phyloP scores from a whole-genome alignment of 2,888 invertebrate species.

The Hanleya hanleyi region DNA sequence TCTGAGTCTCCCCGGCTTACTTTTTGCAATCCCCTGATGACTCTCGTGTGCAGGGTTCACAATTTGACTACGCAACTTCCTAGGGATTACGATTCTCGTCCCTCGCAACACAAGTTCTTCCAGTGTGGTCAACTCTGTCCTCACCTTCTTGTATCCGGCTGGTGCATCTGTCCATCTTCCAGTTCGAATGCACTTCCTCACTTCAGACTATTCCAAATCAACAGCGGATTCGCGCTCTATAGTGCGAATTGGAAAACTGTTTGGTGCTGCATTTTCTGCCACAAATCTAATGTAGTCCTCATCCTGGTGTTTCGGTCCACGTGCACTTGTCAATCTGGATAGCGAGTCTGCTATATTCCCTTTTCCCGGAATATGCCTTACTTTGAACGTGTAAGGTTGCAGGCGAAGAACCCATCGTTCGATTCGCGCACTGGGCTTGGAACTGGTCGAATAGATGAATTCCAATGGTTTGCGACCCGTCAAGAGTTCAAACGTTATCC shows the following conservation, averaged over 20 bases:
- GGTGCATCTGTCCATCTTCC: neutral
- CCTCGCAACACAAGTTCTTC: slow-evolving; percentile 38
- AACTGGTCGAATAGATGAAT: slow-evolving; percentile 21
- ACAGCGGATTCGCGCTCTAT: neutral
- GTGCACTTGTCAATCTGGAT: slow-evolving; percentile 10
- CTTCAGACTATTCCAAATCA: neutral
- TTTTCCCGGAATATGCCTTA: slow-evolving; percentile 29
- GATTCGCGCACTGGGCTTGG: slow-evolving; percentile 27
- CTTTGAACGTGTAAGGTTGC: neutral
- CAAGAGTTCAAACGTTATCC: slow-evolving; percentile 4
- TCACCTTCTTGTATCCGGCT: slow-evolving; percentile 27
- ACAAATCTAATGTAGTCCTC: neutral
- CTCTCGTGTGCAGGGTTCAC: slow-evolving; percentile 31
- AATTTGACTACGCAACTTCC: slow-evolving; percentile 16
- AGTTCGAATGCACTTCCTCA: slow-evolving; percentile 5
- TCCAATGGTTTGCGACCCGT: slow-evolving; percentile 28
- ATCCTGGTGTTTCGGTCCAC: neutral
- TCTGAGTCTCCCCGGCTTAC: slow-evolving; percentile 19
- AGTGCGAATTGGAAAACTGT: neutral
- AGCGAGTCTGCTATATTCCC: slow-evolving; percentile 32
- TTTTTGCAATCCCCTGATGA: slow-evolving; percentile 34
- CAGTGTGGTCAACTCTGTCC: slow-evolving; percentile 29
- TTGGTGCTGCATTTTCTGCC: neutral
- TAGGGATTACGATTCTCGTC: slow-evolving; percentile 38
- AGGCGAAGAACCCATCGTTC: slow-evolving; percentile 25